A percentile compares a stretch with the other conserved stretches of the same genome.
Conservation (phyloP, 2,797 vertebrate genomes). For the Holocentrus rufus region DNA sequence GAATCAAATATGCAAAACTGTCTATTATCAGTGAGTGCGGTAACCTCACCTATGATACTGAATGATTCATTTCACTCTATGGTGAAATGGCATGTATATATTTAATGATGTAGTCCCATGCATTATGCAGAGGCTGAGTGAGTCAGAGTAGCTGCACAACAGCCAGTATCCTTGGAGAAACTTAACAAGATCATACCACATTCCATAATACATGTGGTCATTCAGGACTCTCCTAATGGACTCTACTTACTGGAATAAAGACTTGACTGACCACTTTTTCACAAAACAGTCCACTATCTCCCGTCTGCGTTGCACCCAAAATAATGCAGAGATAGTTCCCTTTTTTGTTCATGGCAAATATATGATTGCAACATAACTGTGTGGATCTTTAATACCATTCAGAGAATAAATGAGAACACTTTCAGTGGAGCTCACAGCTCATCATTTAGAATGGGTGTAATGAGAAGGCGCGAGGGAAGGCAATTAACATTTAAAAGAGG, state of each 20-base stretch:
- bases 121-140: slow-evolving; percentile 27
- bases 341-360: slow-evolving; percentile 49
- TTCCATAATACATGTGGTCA: slow-evolving; percentile 46
- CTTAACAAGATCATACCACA: slow-evolving; percentile 40
- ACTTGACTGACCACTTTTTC: slow-evolving; percentile 10
- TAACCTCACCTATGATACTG: slow-evolving; percentile 22
- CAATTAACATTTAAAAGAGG: slow-evolving; percentile 82
- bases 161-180: slow-evolving; percentile 17
- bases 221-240: slow-evolving; percentile 40
- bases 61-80: slow-evolving; percentile 42
- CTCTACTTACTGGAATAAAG: slow-evolving; percentile 44
- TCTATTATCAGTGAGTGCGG: neutral
- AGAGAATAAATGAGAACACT: slow-evolving; percentile 63
- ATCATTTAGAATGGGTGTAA: slow-evolving; percentile 74
- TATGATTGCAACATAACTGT: slow-evolving; percentile 52
- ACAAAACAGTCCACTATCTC: slow-evolving; percentile 25
- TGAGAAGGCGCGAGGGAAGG: slow-evolving; percentile 71
- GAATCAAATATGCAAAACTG: neutral
- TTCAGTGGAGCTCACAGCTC: slow-evolving; percentile 60
- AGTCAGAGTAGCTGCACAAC: slow-evolving; percentile 21
- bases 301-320: slow-evolving; percentile 20
- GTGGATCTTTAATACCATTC: slow-evolving; percentile 62
- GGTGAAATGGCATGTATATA: slow-evolving; percentile 24
- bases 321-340: slow-evolving; percentile 31
- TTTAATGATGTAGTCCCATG: slow-evolving; percentile 40